phyloP scores from a whole-genome alignment of 2,797 vertebrate genomes.

The Nannoperca obscura region DNA sequence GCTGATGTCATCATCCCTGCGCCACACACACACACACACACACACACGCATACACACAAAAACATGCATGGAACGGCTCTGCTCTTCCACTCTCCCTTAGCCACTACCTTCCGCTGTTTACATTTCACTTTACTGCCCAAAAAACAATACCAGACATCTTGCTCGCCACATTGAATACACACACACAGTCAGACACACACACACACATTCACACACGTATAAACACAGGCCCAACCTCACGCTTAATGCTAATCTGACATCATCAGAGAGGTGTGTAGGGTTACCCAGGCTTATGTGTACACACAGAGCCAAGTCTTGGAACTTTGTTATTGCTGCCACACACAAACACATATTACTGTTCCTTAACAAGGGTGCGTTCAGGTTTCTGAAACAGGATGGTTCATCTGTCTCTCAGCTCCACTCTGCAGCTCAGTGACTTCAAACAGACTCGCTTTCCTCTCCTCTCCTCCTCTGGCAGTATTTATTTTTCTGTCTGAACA shows the following conservation, averaged over 20 bases:
- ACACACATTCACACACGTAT: slow-evolving; percentile 49
- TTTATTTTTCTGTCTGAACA: slow-evolving; percentile 85
- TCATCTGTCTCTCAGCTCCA: slow-evolving; percentile 76
- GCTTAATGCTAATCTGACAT: slow-evolving; percentile 87
- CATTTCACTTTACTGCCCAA: slow-evolving; percentile 78
- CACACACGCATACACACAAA: slow-evolving; percentile 64
- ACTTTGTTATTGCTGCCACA: slow-evolving; percentile 80
- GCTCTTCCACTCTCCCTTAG: slow-evolving; percentile 76
- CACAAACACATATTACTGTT: slow-evolving; percentile 80
- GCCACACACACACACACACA: slow-evolving; percentile 61
- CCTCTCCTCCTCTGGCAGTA: slow-evolving; percentile 60
- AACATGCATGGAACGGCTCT: slow-evolving; percentile 64
- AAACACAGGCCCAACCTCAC: slow-evolving; percentile 70
- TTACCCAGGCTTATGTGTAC: slow-evolving; percentile 74
- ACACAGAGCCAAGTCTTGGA: slow-evolving; percentile 71
- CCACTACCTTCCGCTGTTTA: slow-evolving; percentile 84
- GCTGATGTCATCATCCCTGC: slow-evolving; percentile 80
- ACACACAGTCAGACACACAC: not conserved
- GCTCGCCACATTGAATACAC: slow-evolving; percentile 59
- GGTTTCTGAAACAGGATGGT: slow-evolving; percentile 81
- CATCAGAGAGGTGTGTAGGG: slow-evolving; percentile 77
- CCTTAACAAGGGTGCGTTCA: slow-evolving; percentile 79
- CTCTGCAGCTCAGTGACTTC: slow-evolving; percentile 75
- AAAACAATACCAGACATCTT: slow-evolving; percentile 85
- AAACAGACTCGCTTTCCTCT: slow-evolving; percentile 72